Percentiles rank a stretch among this genome's conserved stretches.
Evolutionary conservation across 2,113 vertebrate species (phyloP).

Genomic region (Casuarius casuarius): DNA sequence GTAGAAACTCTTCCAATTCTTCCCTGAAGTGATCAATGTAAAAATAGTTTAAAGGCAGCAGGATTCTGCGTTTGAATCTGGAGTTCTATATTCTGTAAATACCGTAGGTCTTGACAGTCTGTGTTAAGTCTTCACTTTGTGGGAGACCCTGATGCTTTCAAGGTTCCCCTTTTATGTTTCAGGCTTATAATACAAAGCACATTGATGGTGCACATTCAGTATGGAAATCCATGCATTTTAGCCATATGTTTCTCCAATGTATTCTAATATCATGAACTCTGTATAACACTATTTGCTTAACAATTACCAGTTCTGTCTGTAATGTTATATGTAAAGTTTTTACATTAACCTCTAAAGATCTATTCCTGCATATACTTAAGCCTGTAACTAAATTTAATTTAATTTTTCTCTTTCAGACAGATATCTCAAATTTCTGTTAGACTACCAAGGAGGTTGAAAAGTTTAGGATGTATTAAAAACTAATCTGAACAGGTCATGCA

Average conservation of each 20-base stretch:
- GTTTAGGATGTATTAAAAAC: not conserved
- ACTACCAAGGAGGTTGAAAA: not conserved
- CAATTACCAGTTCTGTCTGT: not conserved
- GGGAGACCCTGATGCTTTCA: not conserved
- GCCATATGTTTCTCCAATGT: not conserved
- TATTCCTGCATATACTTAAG: not conserved
- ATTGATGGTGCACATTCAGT: not conserved
- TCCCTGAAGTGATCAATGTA: not conserved
- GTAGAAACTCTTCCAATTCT: not conserved
- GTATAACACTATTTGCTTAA: not conserved
- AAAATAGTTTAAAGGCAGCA: not conserved
- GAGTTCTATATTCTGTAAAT: not conserved
- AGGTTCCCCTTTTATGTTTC: not conserved
- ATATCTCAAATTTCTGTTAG: not conserved
- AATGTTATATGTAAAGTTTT: not conserved
- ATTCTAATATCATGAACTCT: not conserved
- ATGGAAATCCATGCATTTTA: fast-evolving
- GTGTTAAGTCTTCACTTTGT: not conserved
- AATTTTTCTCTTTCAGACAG: not conserved
- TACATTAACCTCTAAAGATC: not conserved
- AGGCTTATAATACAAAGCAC: not conserved
- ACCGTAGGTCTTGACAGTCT: not conserved
- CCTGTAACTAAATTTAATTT: not conserved
- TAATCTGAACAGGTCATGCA: not conserved
- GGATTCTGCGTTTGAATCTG: not conserved